Conservation (phyloP, 2,888 invertebrate genomes). For the Falcaria lacertinaria region DNA sequence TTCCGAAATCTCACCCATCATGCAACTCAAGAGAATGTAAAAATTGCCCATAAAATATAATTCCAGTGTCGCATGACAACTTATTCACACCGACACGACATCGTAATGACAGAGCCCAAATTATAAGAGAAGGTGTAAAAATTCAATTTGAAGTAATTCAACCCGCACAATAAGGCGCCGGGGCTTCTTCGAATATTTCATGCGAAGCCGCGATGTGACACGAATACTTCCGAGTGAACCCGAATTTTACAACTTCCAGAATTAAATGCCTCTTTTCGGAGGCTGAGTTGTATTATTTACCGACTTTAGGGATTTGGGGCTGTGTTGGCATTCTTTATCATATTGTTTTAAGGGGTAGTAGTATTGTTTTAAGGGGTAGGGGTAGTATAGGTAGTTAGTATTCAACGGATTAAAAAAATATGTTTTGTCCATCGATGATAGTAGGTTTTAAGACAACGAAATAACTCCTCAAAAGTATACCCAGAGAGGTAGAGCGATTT, state of each 20-base stretch:
- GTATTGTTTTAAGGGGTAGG: too few relatives aligned
- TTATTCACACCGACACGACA: not conserved
- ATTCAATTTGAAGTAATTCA: slow-evolving; percentile 20
- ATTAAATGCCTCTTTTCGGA: slow-evolving; percentile 19
- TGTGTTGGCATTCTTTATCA: too few relatives aligned
- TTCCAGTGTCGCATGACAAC: not conserved
- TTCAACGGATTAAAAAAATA: too few relatives aligned
- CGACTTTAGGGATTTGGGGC: not conserved
- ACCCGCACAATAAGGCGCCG: slow-evolving; percentile 17
- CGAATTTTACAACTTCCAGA: slow-evolving; percentile 17
- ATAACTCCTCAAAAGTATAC: too few relatives aligned
- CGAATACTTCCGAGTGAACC: slow-evolving; percentile 20
- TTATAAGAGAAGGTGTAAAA: slow-evolving; percentile 18
- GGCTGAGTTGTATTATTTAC: not conserved
- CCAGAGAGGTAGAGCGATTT: too few relatives aligned
- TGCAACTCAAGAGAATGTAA: too few relatives aligned
- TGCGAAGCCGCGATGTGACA: slow-evolving; percentile 16
- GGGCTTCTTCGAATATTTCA: slow-evolving; percentile 19
- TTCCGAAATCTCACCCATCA: too few relatives aligned
- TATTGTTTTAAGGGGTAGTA: too few relatives aligned
- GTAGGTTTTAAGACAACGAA: too few relatives aligned
- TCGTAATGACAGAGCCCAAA: slow-evolving; percentile 5
- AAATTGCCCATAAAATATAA: not conserved
- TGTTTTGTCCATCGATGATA: too few relatives aligned
- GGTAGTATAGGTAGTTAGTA: too few relatives aligned